Evolutionary conservation across 2,888 invertebrate species (phyloP).

Genomic region (Ceriagrion tenellum): DNA sequence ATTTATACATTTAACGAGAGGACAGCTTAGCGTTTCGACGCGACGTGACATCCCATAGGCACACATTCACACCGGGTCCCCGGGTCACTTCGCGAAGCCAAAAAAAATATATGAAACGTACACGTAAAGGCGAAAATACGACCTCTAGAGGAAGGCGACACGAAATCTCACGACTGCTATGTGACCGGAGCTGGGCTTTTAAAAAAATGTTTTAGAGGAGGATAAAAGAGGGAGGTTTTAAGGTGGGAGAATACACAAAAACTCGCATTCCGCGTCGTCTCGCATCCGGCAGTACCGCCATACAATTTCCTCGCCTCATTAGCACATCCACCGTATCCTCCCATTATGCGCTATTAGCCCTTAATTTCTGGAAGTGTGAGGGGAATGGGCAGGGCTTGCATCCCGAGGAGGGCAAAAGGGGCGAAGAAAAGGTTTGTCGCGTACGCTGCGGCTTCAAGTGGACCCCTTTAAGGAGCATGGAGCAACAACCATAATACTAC

Average conservation of each 20-base stretch:
- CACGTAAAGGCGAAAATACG: background rate
- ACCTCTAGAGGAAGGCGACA: background rate
- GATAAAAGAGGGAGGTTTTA: background rate
- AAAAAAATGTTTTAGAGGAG: background rate
- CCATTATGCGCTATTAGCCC: conserved; percentile 51
- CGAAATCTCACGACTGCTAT: background rate
- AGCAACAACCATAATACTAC: conserved; percentile 46
- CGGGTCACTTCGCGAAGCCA: background rate
- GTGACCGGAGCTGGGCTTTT: background rate
- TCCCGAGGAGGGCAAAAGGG: background rate
- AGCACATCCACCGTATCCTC: conserved; percentile 39
- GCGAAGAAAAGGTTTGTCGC: background rate
- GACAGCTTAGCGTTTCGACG: background rate
- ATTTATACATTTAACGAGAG: background rate
- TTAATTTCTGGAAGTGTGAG: conserved; percentile 1
- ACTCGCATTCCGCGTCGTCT: background rate
- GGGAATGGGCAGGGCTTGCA: background rate
- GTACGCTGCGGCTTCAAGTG: conserved; percentile 43
- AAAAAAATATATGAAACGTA: background rate
- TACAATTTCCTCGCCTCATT: conserved; percentile 57
- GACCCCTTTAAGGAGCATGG: conserved; percentile 23
- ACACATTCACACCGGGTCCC: background rate
- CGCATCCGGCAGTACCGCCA: background rate
- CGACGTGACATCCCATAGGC: background rate
- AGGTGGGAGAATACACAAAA: background rate